Evolutionary conservation across 2,113 vertebrate species (phyloP), one percentile per base, ranked within the genome.

Genomic region (Hemibagrus wyckioides): DNA sequence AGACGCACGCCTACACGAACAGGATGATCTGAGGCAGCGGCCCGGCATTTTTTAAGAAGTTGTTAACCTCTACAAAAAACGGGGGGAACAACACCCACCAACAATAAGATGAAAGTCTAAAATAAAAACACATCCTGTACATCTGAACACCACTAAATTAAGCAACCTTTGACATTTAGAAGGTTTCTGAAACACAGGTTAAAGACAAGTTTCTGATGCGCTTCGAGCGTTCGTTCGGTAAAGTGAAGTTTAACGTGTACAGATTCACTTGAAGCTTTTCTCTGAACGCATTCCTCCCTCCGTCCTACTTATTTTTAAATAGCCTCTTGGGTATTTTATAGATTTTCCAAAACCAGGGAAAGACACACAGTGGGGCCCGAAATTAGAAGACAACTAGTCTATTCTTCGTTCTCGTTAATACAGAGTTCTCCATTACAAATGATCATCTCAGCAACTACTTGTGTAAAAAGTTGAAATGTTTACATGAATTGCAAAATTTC

Each of bases 21-120:
- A 95, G 95, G 94, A 95, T 94, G 92, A 95, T 94, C 91, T 92
- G 91, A 94, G 89, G 92, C 92, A 92, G 93, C 92, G 93, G 94
- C 94, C 91, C 91, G 92, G 93, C 92, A 93, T 93, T 85, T 76
- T 89, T 92, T 91, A 92, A 92, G 91, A 86, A 75, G 85, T 89
- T 61, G 36, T 59, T 77, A 86, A 86, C 76, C 85, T 80, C 87
- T 79, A 88, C 30, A 84, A 73, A 71, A 84, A 44, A 48, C 8
- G 23, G 13, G 67, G 83, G 48, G 33, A 41, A 44, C 9, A 69
- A 83, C 65, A 82, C 13, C 54, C 54, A 85, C 85, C 52, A 76
- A 82, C 65, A 82, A 87, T 77, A 36, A 36, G 41, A 76, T 48
- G 11, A 82, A 71, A 30, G 65, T 80, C 52, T 54, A 23, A n/a